Evolutionary conservation across 1,140 invertebrate species (phyloP).

Genomic region (Tetragonula clypearis): DNA sequence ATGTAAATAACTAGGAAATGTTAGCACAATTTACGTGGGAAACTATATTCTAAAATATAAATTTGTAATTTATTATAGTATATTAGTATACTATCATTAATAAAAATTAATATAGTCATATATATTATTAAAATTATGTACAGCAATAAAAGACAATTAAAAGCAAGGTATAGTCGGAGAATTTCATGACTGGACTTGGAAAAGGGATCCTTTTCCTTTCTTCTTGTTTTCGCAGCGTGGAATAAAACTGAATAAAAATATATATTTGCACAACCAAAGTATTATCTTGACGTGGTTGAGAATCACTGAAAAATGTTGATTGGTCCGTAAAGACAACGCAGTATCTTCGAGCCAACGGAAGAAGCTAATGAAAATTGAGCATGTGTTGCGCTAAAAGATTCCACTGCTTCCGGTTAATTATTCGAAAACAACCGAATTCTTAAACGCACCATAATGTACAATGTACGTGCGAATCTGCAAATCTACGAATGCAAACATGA

Average conservation of each 20-base stretch:
- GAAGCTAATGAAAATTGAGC: slow-evolving; percentile 29
- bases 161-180: not conserved
- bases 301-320: slow-evolving; percentile 42
- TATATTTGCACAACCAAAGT: no score
- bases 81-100: not conserved
- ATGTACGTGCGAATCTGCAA: not conserved
- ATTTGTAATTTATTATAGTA: slow-evolving; percentile 9
- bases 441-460: not conserved
- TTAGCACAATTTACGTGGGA: slow-evolving; percentile 43
- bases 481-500: no score
- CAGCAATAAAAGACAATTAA: not conserved
- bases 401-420: not conserved
- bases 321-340: slow-evolving; percentile 25
- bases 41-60: slow-evolving; percentile 46
- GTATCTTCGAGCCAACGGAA: slow-evolving; percentile 12
- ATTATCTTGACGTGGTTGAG: slow-evolving; percentile 8
- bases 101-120: not conserved
- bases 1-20: not conserved
- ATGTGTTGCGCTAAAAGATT: slow-evolving; percentile 13
- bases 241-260: not conserved
- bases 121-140: not conserved
- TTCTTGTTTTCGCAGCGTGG: not conserved
- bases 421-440: slow-evolving; percentile 1
- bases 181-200: not conserved
- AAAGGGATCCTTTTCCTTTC: not conserved